Evolutionary conservation across 35 echinoderm and acorn worm genomes (phyloP), one percentile per base, ranked within the genome.

Genomic region (Acanthaster planci): DNA sequence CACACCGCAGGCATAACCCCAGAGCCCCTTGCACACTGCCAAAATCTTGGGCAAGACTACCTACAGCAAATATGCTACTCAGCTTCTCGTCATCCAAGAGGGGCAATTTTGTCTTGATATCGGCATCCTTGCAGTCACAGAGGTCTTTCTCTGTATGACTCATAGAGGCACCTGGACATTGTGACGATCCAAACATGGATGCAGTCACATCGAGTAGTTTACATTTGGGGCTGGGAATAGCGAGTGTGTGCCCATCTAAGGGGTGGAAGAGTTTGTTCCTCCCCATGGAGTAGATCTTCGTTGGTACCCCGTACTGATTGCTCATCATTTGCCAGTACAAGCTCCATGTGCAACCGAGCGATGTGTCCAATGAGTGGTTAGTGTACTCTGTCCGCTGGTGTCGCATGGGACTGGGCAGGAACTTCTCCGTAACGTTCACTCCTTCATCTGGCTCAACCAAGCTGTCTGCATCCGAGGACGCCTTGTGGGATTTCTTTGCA

Each of bases 251-350:
- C 42, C 42, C 42, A 6, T 47, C 42, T 15, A 30, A 22, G 27
- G 57, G 18, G 21, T 19, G 26, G 14, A 19, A 3, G 57, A 30
- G 22, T 27, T 34, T 14, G 34, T 8, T 72, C 30, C 64, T 34
- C 64, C 30, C 26, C 34, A 23, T 72, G 26, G 64, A 26, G 29
- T 35, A 72, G 64, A 72, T 72, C 29, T 35, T 72, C 14, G 64
- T 72, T 35, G 1, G 64, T 21, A 72, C 34, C 34, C 64, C 64
- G n/a, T 72, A 72, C 23, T 72, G 64, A 26, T 72, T 72, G 64
- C 64, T 72, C 29, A 72, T 72, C 64, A 72, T 72, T 8, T 72
- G 64, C 64, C 64, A 72, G 29, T 31, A 72, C 64, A 72, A 34
- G 34, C 64, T 72, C 14, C 64, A 72, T 72, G 64, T 26, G 64